Base-by-base conservation (phyloP, 2,113 vertebrate species). In the Puma concolor region DNA sequence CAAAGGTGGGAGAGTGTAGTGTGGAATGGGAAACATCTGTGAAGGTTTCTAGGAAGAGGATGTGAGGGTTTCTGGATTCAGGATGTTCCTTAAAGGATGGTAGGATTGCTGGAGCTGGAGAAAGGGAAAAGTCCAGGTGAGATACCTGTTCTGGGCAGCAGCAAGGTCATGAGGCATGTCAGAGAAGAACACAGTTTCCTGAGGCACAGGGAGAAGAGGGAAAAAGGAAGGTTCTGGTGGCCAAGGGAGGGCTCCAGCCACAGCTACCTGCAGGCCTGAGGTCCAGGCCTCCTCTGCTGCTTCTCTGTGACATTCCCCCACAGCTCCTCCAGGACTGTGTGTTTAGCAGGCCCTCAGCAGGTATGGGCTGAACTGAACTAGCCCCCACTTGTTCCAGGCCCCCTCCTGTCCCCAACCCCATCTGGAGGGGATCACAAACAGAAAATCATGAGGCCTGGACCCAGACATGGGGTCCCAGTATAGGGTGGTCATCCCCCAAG, bases 131-230 rank as follows among this genome's bases (percentile, higher is more conserved):
- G 38, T 64, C 4, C 0, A 63, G 66, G 50, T 54, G 74, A 95
- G 86, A 44, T 57, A 83, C 52, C 84, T 83, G 67, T 81, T 77
- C 82, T 63, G 63, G 79, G 74, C 82, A 52, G 72, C 10, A 50
- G 71, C 41, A 86, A 97, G 97, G 92, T 89, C 79, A 6, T 21
- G 15, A 36, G 38, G 48, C 72, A 96, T 52, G 94, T 89, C 92
- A 91, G 91, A 90, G 86, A 54, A 44, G 92, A 93, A 97, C 84
- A 48, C 19, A 3, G 74, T 41, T 63, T 97, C 44, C 95, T n/a
- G 17, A 41, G 69, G 74, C 85, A 52, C 36, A 1, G 27, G 50
- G 57, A 57, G 48, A 72, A 87, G 52, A 63, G 23, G 29, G 81
- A 9, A 11, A 25, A 57, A 88, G 64, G 48, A 14, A 52, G 69